Percentiles rank a stretch among this genome's conserved stretches.
Conservation (phyloP, 2,888 invertebrate species). For the Torymus aiolomorphi region DNA sequence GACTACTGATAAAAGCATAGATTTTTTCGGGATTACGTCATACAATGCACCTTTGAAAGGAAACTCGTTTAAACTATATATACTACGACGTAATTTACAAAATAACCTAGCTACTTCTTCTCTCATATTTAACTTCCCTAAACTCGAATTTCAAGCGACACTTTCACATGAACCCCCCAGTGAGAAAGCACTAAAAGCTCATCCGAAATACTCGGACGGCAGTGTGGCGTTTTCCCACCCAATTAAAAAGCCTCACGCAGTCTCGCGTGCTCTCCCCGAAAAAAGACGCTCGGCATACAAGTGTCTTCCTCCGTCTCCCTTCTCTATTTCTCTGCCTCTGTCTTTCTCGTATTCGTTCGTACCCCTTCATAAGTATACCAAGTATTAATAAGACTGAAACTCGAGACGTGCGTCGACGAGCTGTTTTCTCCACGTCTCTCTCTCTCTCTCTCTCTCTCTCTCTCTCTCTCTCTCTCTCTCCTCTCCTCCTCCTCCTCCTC, state of each 20-base stretch:
- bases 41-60: too few relatives aligned
- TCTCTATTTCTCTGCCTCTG: too few relatives aligned
- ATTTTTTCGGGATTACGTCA: too few relatives aligned
- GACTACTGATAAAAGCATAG: too few relatives aligned
- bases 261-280: neutral
- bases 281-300: constrained; percentile 10
- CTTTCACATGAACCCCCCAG: neutral
- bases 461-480: constrained; percentile 5
- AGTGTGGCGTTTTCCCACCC: constrained; percentile 4
- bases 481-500: neutral
- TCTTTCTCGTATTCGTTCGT: neutral
- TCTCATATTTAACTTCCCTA: too few relatives aligned
- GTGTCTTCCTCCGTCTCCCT: constrained; percentile 10
- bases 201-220: neutral
- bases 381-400: constrained; percentile 57
- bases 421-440: constrained; percentile 12
- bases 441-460: constrained; percentile 3
- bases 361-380: constrained; percentile 42
- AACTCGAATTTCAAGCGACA: too few relatives aligned
- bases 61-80: too few relatives aligned
- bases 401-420: constrained; percentile 37
- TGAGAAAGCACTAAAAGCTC: neutral
- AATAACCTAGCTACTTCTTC: too few relatives aligned
- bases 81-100: too few relatives aligned
- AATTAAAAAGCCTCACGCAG: constrained; percentile 27